Conservation (phyloP, 1,140 invertebrate species). For the Leptopilina clavipes region DNA sequence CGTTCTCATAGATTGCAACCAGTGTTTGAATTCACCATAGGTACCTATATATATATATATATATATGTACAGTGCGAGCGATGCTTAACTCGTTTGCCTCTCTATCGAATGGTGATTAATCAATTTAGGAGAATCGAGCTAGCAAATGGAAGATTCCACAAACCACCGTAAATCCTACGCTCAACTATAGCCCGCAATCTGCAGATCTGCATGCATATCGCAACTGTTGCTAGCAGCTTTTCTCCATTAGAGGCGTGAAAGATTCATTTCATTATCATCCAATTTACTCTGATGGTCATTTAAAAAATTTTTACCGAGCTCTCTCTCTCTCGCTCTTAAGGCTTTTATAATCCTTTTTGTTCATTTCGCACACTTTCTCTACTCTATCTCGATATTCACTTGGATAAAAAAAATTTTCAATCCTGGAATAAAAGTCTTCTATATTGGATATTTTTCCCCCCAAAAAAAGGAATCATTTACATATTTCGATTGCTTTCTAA, state of each 20-base stretch:
- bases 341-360: not conserved
- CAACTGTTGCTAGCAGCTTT: conserved; percentile 5
- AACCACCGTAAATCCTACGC: conserved; percentile 3
- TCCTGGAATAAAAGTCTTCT: no score
- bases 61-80: not conserved
- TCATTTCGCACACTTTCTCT: not conserved
- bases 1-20: conserved; percentile 11
- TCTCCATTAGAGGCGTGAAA: conserved; percentile 24
- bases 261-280: conserved; percentile 24
- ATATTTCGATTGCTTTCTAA: no score
- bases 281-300: not conserved
- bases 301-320: not conserved
- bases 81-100: conserved; percentile 20
- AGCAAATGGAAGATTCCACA: conserved; percentile 25
- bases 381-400: no score
- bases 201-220: conserved; percentile 9
- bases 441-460: no score
- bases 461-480: no score
- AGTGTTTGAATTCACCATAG: not conserved
- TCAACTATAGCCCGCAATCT: not conserved
- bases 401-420: no score
- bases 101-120: conserved; percentile 27
- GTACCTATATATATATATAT: no score
- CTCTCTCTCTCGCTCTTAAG: not conserved
- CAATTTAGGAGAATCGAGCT: conserved; percentile 22